These are phyloP conservation scores for Anser cygnoides DNA, from an alignment of 2,113 vertebrate genomes.

Conservation along the genomic window DNA sequence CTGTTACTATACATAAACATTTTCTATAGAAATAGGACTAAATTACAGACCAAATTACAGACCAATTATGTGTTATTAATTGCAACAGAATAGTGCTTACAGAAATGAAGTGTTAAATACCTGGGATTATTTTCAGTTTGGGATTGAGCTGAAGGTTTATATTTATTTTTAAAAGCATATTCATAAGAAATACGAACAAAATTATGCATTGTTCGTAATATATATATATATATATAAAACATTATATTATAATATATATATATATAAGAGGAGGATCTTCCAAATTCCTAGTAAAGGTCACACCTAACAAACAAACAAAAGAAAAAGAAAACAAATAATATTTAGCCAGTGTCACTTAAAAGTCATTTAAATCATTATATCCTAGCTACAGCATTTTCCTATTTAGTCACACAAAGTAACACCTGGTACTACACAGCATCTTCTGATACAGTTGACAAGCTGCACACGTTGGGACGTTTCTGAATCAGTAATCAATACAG, in stretches of 20 bases:
- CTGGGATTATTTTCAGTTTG: neutral
- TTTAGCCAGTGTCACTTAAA: neutral
- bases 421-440: rapidly evolving
- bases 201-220: neutral
- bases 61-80: neutral
- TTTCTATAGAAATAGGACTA: neutral
- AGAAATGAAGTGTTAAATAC: neutral
- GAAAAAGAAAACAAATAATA: neutral
- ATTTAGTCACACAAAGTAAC: neutral
- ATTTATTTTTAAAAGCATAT: neutral
- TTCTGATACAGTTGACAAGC: neutral
- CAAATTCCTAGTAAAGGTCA: neutral
- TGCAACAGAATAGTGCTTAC: neutral
- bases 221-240: neutral
- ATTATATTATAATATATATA: no score
- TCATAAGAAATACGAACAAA: neutral
- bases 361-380: neutral
- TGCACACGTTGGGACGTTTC: neutral
- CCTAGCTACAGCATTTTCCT: neutral
- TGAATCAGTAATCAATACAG: neutral
- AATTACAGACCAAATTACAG: neutral
- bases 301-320: neutral
- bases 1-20: neutral
- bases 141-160: neutral
- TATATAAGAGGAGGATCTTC: neutral